Percentiles rank a stretch among this genome's conserved stretches.
Evolutionary conservation across 2,113 vertebrate species (phyloP).

Genomic region (Bos indicus): DNA sequence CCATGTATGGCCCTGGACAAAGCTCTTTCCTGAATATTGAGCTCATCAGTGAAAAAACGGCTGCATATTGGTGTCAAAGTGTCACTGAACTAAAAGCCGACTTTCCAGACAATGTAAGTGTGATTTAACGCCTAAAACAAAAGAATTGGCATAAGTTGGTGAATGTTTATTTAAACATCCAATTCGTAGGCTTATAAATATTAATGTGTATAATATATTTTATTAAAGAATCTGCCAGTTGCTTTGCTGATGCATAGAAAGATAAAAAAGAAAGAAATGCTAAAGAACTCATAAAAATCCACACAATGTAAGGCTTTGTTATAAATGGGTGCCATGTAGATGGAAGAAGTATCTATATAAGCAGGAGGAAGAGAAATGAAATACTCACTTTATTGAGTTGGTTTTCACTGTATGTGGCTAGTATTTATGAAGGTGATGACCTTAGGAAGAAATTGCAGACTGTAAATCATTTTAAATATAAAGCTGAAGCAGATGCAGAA

Average conservation of each 20-base stretch:
- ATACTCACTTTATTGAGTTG: slow-evolving; percentile 52
- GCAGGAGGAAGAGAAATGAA: slow-evolving; percentile 8
- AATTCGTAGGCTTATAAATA: slow-evolving; percentile 63
- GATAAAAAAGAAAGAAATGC: slow-evolving; percentile 58
- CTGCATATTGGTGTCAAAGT: slow-evolving; percentile 92
- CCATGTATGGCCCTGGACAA: slow-evolving; percentile 88
- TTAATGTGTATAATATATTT: slow-evolving; percentile 62
- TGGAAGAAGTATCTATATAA: slow-evolving; percentile 30
- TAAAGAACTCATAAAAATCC: slow-evolving; percentile 57
- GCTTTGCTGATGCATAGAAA: slow-evolving; percentile 58
- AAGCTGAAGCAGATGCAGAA: slow-evolving; percentile 34
- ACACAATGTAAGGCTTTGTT: slow-evolving; percentile 39
- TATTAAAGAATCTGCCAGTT: slow-evolving; percentile 64
- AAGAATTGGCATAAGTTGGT: slow-evolving; percentile 55
- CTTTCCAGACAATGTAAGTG: slow-evolving; percentile 89
- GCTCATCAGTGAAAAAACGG: slow-evolving; percentile 94
- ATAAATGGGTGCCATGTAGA: slow-evolving; percentile 34
- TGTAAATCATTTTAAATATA: slow-evolving; percentile 48
- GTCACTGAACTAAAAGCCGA: slow-evolving; percentile 90
- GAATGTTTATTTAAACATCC: slow-evolving; percentile 54
- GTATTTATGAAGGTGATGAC: slow-evolving; percentile 57
- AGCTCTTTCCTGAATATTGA: slow-evolving; percentile 95
- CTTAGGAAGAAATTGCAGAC: slow-evolving; percentile 38
- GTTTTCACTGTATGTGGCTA: slow-evolving; percentile 37
- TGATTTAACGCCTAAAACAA: slow-evolving; percentile 47